Base-by-base conservation (phyloP, 1,140 invertebrate species). In the Charaxes varanes region DNA sequence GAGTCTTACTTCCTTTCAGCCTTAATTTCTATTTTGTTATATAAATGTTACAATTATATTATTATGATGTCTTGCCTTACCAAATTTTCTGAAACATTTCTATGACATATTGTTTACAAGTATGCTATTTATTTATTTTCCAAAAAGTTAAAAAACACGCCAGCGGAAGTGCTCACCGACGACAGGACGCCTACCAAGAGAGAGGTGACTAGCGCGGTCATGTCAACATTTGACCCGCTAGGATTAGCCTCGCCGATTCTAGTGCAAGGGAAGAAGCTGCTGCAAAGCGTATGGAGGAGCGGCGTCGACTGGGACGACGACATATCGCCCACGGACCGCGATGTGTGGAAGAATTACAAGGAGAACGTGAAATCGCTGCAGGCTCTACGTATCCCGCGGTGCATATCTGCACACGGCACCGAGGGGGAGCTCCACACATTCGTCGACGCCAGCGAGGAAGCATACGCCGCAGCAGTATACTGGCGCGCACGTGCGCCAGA, bases 291-390 rank as follows among this genome's bases (percentile, higher is more conserved):
- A 2, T 72, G 76, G 74, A 36, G 53, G 4, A 47, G 12, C 4
- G 42, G 48, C 0, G 31, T 66, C 5, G 54, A 47, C 0, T 85
- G 83, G 77, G 77, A 84, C 19, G 50, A 64, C 2, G 1, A 19
- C 2, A 28, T 62, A 6, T 6, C 13, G 2, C n/a, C 8, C 0
- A 16, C 33, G 4, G 32, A 44, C 6, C 8, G 28, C 0, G 12
- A 23, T 16, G 10, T 5, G 3, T 56, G 41, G 37, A 3, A 1
- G 23, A 8, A 6, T 0, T 44, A 48, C n/a, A 5, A 50, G 2
- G 8, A 43, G 17, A 17, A 11, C 6, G 12, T 51, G 3, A n/a
- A 34, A 11, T 16, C 33, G 2, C 14, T 51, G 0, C 10, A 34
- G 16, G 16, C 24, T 4, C 10, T 43, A 0, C 33, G 19, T 5